Conservation (phyloP, 2,888 invertebrate species). For the Orthosia gothica region DNA sequence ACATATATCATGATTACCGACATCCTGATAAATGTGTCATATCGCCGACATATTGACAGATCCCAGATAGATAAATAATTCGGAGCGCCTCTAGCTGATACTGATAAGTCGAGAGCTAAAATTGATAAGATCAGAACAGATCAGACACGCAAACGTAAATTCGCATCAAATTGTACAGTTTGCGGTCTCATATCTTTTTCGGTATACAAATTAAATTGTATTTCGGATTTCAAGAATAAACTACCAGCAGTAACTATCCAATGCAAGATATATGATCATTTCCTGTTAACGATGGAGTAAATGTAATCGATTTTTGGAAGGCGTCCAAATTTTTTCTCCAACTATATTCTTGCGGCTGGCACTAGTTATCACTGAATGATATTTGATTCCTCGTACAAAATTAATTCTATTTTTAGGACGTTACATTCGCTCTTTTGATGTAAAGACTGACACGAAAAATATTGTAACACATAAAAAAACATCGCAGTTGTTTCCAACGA, state of each 20-base stretch:
- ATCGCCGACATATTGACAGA: constrained; percentile 87
- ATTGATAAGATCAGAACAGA: constrained; percentile 74
- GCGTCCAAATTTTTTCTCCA: constrained; percentile 81
- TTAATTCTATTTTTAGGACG: constrained; percentile 86
- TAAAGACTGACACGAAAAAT: constrained; percentile 64
- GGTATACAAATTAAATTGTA: constrained; percentile 67
- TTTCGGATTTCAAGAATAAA: constrained; percentile 72
- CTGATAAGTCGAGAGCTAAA: constrained; percentile 78
- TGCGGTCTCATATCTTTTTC: constrained; percentile 62
- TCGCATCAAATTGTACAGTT: constrained; percentile 58
- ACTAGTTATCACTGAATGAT: constrained; percentile 85
- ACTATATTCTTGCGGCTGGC: constrained; percentile 84
- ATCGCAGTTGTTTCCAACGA: constrained; percentile 42
- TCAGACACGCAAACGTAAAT: constrained; percentile 54
- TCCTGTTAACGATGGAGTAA: constrained; percentile 85
- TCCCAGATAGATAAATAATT: constrained; percentile 80
- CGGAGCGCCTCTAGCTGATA: constrained; percentile 71
- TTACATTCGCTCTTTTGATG: constrained; percentile 76
- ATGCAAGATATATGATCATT: constrained; percentile 80
- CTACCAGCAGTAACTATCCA: constrained; percentile 67
- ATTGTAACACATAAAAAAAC: constrained; percentile 59
- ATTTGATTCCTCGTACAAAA: constrained; percentile 86
- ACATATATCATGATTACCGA: constrained; percentile 69
- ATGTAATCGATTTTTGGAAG: constrained; percentile 89
- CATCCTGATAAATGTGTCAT: constrained; percentile 81